Conservation (phyloP, 2,888 invertebrate genomes). For the Teinopalpus imperialis region DNA sequence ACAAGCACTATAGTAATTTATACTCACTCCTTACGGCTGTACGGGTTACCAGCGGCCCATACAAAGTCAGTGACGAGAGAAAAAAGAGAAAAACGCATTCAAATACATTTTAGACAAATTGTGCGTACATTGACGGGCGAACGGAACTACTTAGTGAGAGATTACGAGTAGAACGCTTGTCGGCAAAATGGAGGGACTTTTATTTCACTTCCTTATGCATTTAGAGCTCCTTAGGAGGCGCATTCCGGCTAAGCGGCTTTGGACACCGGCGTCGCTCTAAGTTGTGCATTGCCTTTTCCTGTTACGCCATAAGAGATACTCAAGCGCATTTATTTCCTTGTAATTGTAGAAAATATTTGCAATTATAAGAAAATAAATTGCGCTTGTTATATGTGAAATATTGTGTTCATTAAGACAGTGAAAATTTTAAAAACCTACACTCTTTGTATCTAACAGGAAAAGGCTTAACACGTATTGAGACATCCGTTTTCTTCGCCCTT, state of each 20-base stretch:
- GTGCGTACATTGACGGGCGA: constrained; percentile 83
- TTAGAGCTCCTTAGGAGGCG: constrained; percentile 73
- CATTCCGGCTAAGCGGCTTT: constrained; percentile 71
- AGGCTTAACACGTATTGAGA: constrained; percentile 45
- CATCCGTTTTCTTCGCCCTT: constrained; percentile 46
- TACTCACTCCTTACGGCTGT: constrained; percentile 88
- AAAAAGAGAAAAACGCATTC: constrained; percentile 83
- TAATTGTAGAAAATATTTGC: constrained; percentile 29
- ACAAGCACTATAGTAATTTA: constrained; percentile 83
- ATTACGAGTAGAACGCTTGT: constrained; percentile 81
- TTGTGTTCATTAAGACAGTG: no score
- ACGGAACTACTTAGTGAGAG: constrained; percentile 82
- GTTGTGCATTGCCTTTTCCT: constrained; percentile 73
- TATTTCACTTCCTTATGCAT: constrained; percentile 75
- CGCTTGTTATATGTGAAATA: constrained; percentile 16
- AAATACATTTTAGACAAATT: constrained; percentile 82
- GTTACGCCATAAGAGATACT: constrained; percentile 47
- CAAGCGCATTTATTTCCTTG: constrained; percentile 49
- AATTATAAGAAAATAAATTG: no score
- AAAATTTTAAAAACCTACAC: no score
- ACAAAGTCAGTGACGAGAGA: constrained; percentile 86
- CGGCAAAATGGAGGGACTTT: constrained; percentile 68
- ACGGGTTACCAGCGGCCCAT: constrained; percentile 86
- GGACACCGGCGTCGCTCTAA: constrained; percentile 55
- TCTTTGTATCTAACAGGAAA: constrained; percentile 43